These are phyloP conservation scores for Falco berigora DNA, from an alignment of 2,797 vertebrate species.

Conservation along the genomic window DNA sequence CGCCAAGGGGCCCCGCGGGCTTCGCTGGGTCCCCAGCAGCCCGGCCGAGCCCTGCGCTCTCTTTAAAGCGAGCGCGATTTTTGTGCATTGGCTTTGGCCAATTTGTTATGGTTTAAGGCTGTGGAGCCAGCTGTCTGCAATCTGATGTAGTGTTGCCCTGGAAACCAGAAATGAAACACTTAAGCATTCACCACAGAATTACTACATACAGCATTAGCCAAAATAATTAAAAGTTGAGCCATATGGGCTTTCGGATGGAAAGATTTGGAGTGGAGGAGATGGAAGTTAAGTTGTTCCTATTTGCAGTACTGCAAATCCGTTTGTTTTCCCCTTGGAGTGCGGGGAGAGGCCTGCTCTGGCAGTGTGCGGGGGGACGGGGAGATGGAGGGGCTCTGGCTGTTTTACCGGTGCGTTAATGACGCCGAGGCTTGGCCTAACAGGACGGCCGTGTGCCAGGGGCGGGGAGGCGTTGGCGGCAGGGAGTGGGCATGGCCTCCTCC, in stretches of 20 bases:
- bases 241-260: constrained; percentile 72
- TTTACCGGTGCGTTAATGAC: accelerated
- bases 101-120: constrained; percentile 76
- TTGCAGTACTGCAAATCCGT: constrained; percentile 43
- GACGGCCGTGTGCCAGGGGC: accelerated
- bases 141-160: constrained; percentile 80
- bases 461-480: accelerated
- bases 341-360: neutral
- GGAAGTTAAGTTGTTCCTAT: constrained; percentile 68
- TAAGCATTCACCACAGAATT: constrained; percentile 74
- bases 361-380: accelerated
- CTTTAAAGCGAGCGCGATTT: constrained; percentile 64
- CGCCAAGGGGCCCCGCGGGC: constrained; percentile 61
- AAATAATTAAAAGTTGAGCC: constrained; percentile 77
- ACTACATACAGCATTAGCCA: constrained; percentile 73
- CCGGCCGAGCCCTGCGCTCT: constrained; percentile 1
- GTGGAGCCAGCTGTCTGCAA: constrained; percentile 79
- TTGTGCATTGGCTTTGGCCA: constrained; percentile 67
- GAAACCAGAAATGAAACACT: constrained; percentile 83
- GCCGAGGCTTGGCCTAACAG: accelerated
- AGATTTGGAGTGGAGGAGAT: constrained; percentile 48
- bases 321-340: constrained; percentile 26
- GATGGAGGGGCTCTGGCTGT: neutral
- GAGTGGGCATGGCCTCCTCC: neutral
- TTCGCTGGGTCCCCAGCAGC: constrained; percentile 52